Evolutionary conservation across 2,113 vertebrate genomes (phyloP).

Genomic region (Todiramphus saurophagus): DNA sequence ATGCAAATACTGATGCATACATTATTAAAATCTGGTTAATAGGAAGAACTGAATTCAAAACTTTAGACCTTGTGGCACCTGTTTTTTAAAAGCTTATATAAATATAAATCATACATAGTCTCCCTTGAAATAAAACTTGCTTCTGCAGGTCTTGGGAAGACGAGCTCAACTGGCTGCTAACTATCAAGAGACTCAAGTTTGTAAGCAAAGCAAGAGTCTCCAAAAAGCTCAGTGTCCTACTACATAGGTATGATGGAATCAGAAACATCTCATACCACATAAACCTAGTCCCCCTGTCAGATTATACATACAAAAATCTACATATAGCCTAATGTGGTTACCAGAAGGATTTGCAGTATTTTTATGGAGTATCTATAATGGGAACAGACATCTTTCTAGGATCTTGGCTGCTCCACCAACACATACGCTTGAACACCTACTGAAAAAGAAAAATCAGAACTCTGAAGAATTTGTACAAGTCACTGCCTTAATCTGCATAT

Average conservation of each 20-base stretch:
- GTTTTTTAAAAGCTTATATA: background rate
- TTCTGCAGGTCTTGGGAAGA: background rate
- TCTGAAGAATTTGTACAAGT: background rate
- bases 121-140: background rate
- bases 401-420: constrained; percentile 11
- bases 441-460: background rate
- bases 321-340: background rate
- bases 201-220: background rate
- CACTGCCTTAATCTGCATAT: background rate
- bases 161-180: background rate
- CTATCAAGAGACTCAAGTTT: background rate
- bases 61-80: background rate
- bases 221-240: background rate
- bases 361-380: background rate
- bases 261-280: background rate
- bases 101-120: background rate
- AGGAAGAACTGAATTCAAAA: background rate
- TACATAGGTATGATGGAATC: background rate
- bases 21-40: background rate
- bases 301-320: background rate
- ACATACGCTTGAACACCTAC: background rate
- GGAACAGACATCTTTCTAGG: background rate
- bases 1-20: background rate
- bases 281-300: background rate
- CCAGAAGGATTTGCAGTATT: background rate